phyloP scores from a whole-genome alignment of 1,140 invertebrate species.

The Chelonus insularis region DNA sequence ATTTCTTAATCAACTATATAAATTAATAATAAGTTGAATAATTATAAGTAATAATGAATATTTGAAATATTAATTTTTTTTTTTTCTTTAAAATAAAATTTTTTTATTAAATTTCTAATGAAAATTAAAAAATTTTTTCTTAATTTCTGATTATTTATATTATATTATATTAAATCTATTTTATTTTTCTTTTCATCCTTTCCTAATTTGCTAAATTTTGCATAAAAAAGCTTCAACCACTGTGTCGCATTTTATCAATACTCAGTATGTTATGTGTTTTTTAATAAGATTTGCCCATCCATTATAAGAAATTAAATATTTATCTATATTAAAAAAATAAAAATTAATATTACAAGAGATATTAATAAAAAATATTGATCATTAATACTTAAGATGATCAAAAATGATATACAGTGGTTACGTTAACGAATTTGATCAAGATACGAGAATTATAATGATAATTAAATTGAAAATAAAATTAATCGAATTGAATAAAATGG shows the following conservation, averaged over 20 bases:
- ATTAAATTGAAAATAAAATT: no score
- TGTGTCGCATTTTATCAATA: slow-evolving; percentile 60
- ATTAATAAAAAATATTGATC: background rate
- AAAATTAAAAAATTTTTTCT: slow-evolving; percentile 23
- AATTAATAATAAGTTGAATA: no score
- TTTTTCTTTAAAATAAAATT: no score
- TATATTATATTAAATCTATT: slow-evolving; percentile 49
- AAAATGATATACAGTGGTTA: slow-evolving; percentile 58
- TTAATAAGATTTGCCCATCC: background rate
- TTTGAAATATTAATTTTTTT: no score
- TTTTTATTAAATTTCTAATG: no score
- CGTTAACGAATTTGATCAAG: slow-evolving; percentile 22
- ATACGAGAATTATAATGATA: slow-evolving; percentile 32
- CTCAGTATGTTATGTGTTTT: slow-evolving; percentile 30
- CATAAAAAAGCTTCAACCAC: slow-evolving; percentile 57
- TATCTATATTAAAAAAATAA: slow-evolving; percentile 30
- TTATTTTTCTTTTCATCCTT: slow-evolving; percentile 37
- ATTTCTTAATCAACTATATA: no score
- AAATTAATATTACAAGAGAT: slow-evolving; percentile 29
- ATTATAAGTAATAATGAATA: no score
- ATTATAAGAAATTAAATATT: no score
- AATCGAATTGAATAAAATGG: slow-evolving; percentile 2
- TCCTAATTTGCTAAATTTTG: slow-evolving; percentile 49
- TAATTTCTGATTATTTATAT: slow-evolving; percentile 47
- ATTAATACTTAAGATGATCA: slow-evolving; percentile 39